These are phyloP conservation scores for Arenaria interpres DNA, from an alignment of 2,113 vertebrate species.

Conservation along the genomic window DNA sequence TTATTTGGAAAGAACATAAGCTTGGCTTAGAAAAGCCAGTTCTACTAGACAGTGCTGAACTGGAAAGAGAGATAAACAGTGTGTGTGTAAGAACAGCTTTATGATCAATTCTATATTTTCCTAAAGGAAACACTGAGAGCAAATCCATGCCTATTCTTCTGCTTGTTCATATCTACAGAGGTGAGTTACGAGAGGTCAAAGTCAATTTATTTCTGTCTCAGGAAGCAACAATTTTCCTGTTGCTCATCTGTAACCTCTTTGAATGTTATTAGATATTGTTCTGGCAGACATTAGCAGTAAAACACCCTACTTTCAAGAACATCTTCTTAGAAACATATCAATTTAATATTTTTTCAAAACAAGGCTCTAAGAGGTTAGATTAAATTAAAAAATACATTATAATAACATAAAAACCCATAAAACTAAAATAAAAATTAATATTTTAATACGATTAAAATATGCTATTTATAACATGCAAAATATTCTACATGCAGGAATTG, in stretches of 20 bases:
- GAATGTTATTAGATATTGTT: not conserved
- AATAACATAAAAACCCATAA: not conserved
- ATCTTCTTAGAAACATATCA: not conserved
- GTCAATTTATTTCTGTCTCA: not conserved
- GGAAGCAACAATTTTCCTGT: not conserved
- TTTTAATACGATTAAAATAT: not conserved
- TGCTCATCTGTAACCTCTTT: not conserved
- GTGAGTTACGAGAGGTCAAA: not conserved
- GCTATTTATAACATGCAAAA: not conserved
- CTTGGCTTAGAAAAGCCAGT: not conserved
- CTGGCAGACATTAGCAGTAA: not conserved
- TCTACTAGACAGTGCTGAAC: not conserved
- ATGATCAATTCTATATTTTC: not conserved
- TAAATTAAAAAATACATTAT: not conserved
- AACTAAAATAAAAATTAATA: not conserved
- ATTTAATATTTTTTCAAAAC: not conserved
- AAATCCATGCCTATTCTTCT: not conserved
- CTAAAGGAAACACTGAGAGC: not conserved
- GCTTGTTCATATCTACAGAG: not conserved
- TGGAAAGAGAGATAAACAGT: not conserved
- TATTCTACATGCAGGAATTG: not conserved
- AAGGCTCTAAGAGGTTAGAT: not conserved
- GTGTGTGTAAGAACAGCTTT: not conserved
- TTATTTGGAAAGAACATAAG: not conserved
- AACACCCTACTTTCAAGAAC: not conserved